Evolutionary conservation across 1,140 invertebrate genomes (phyloP), one percentile per base, ranked within the genome.

Genomic region (Hylaeus volcanicus): DNA sequence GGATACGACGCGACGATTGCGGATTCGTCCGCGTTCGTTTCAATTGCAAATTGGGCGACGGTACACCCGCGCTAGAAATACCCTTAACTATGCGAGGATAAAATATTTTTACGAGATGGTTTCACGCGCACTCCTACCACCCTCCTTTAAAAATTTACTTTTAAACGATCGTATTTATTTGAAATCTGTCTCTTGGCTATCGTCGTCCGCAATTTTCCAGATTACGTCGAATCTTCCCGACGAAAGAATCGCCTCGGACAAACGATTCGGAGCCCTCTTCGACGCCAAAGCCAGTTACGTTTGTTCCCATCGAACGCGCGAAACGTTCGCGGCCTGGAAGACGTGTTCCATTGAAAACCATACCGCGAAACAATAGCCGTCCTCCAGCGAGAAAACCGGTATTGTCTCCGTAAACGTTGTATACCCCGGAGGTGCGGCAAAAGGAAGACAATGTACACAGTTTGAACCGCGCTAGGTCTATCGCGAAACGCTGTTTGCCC

Each of bases 361-460:
- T 26, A n/a, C 53, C 37, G 41, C 65, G 48, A 61, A 74, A 79
- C 77, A 79, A 79, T 74, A 56, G 70, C 63, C 51, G 56, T 43
- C 60, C 61, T 58, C 51, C 60, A n/a, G 53, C 61, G 71, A 74
- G 70, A 74, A 79, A 79, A 56, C 43, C 41, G 51, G 61, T 73
- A 79, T 74, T 79, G 77, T 79, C 51, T 61, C 51, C 61, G 71
- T 79, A 79, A 79, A 79, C 77, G 77, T 65, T 58, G 70, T 74
- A 74, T 65, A 43, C 53, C 71, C 61, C n/a, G 51, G 70, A 79
- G 71, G 53, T 58, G 61, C 5, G 15, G 12, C 61, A 43, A 73
- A 73, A 74, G 8, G 43, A 48, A 74, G 71, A 65, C 51, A 74
- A 65, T 66, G 61, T 73, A 56, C 77, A 60, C 61, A 41, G 39